Percentiles rank a stretch among this genome's conserved stretches.
phyloP scores from a whole-genome alignment of 2,888 invertebrate species.

The Crioceris asparagi region DNA sequence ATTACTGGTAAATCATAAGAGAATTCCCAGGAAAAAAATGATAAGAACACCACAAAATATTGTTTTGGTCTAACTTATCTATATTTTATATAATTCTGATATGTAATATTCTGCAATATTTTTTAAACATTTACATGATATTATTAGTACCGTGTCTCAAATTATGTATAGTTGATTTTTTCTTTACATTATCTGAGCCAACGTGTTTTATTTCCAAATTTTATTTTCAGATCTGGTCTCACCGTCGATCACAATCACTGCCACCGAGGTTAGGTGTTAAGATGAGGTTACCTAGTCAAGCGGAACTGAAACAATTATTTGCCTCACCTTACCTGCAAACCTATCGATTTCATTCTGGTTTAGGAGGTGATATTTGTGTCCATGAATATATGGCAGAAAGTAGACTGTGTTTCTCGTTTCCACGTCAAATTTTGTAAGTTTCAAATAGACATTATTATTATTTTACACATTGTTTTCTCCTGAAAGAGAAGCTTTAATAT shows the following conservation, averaged over 20 bases:
- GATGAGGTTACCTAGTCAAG: constrained; percentile 71
- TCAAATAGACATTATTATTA: no score
- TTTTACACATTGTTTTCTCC: no score
- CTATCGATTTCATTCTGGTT: constrained; percentile 81
- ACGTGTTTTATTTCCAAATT: neutral
- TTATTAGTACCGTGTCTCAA: no score
- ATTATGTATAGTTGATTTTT: no score
- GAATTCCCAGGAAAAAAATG: no score
- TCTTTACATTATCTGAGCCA: neutral
- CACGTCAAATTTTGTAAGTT: constrained; percentile 81
- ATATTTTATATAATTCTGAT: no score
- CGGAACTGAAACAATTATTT: constrained; percentile 60
- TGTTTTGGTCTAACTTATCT: no score
- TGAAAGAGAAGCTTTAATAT: no score
- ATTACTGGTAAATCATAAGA: no score
- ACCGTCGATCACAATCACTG: constrained; percentile 73
- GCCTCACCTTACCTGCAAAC: constrained; percentile 64
- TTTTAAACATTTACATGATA: no score
- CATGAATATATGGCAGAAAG: constrained; percentile 91
- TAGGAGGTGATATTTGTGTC: constrained; percentile 85
- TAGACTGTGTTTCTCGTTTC: constrained; percentile 72
- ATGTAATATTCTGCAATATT: no score
- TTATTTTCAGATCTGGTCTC: constrained; percentile 42
- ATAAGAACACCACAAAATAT: no score
- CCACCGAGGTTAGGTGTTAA: constrained; percentile 74